Conservation (phyloP, 2,888 invertebrate genomes). For the Meteorus colon region DNA sequence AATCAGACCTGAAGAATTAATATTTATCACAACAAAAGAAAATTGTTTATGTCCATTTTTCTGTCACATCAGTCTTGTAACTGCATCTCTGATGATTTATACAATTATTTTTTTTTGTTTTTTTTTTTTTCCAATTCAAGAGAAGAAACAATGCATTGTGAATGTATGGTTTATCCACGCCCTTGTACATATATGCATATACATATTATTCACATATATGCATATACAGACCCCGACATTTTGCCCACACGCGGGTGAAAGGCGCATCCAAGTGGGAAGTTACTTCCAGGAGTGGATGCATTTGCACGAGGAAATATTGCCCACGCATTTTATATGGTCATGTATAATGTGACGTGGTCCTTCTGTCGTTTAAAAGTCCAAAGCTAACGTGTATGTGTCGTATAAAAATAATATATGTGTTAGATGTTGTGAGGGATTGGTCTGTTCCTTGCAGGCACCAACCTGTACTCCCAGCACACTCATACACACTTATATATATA, state of each 20-base stretch:
- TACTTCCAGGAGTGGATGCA: slow-evolving; percentile 31
- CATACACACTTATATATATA: background rate
- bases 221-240: background rate
- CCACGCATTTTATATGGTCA: slow-evolving; percentile 25
- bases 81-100: slow-evolving; percentile 34
- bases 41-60: background rate
- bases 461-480: slow-evolving; percentile 27
- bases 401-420: slow-evolving; percentile 14
- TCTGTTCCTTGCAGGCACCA: slow-evolving; percentile 48
- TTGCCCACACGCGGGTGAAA: slow-evolving; percentile 43
- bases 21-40: too few species aligned
- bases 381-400: background rate
- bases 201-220: background rate
- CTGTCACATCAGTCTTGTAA: slow-evolving; percentile 29
- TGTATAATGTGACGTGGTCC: slow-evolving; percentile 26
- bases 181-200: slow-evolving; percentile 17
- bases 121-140: slow-evolving; percentile 38
- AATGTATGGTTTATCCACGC: slow-evolving; percentile 39
- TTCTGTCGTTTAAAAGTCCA: slow-evolving; percentile 2
- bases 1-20: too few species aligned
- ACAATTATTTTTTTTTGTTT: slow-evolving; percentile 21
- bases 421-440: slow-evolving; percentile 58
- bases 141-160: slow-evolving; percentile 26
- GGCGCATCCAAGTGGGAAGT: slow-evolving; percentile 45
- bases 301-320: slow-evolving; percentile 32